These are phyloP conservation scores for Zaprionus camerounensis DNA, from an alignment of 1,140 invertebrate genomes.

Conservation along the genomic window DNA sequence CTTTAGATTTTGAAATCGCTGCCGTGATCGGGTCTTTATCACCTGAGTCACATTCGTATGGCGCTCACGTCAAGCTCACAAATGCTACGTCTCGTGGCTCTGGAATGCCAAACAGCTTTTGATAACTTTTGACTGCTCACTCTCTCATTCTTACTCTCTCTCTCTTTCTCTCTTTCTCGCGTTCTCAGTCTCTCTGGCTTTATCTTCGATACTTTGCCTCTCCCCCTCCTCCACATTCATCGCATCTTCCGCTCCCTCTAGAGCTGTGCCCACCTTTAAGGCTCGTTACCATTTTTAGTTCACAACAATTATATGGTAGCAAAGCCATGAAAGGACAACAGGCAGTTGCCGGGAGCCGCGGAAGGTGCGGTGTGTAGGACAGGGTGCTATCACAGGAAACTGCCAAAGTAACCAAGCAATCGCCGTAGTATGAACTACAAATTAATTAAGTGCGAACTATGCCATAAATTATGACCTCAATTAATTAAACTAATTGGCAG, in stretches of 20 bases:
- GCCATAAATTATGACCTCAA: conserved; percentile 68
- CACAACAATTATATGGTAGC: conserved; percentile 71
- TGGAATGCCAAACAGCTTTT: conserved; percentile 63
- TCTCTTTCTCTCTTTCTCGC: not conserved
- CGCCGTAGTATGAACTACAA: conserved; percentile 40
- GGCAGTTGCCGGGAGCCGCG: not conserved
- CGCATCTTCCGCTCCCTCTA: not conserved
- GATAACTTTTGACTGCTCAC: conserved; percentile 18
- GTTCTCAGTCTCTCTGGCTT: conserved; percentile 7
- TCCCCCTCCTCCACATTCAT: not conserved
- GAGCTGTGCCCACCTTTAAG: conserved; percentile 37
- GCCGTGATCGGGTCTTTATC: conserved; percentile 69
- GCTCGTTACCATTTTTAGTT: conserved; percentile 71
- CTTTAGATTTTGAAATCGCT: conserved; percentile 15
- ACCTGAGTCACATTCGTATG: conserved; percentile 77
- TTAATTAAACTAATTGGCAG: conserved; percentile 75
- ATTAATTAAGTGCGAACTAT: conserved; percentile 70
- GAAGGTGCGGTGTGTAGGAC: not conserved
- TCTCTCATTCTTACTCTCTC: not conserved
- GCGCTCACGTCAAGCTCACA: conserved; percentile 60
- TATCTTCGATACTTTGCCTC: conserved; percentile 7
- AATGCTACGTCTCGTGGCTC: conserved; percentile 29
- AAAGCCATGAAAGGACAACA: conserved; percentile 61
- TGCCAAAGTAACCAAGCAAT: not conserved
- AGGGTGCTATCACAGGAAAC: conserved; percentile 61